phyloP scores from a whole-genome alignment of 2,113 vertebrate genomes.

The Ardeotis arabs region DNA sequence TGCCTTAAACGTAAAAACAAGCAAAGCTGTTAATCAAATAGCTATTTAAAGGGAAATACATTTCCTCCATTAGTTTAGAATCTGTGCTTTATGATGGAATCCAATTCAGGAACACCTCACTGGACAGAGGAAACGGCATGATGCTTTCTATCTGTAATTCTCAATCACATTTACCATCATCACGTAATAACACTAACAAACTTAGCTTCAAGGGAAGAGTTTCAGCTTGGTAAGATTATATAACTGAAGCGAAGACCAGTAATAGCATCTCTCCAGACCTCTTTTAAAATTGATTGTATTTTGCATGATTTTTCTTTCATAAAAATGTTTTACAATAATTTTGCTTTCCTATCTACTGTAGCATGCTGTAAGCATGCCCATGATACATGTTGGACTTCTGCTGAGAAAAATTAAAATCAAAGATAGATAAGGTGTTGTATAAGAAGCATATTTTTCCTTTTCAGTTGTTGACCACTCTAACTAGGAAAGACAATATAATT shows the following conservation, averaged over 20 bases:
- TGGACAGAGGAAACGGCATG: not conserved
- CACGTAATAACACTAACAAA: not conserved
- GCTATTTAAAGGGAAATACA: not conserved
- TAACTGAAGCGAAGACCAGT: not conserved
- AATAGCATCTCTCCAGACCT: not conserved
- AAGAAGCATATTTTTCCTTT: not conserved
- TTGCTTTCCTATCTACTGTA: not conserved
- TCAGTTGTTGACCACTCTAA: not conserved
- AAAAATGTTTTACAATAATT: not conserved
- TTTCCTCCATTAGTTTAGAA: not conserved
- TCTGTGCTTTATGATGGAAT: not conserved
- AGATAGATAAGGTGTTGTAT: not conserved
- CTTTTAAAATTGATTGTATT: not conserved
- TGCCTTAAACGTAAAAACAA: not conserved
- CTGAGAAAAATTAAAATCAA: not conserved
- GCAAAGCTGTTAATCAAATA: not conserved
- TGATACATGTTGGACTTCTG: not conserved
- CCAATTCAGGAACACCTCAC: not conserved
- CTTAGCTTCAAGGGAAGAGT: not conserved
- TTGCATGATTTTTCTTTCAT: not conserved
- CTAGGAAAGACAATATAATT: not conserved
- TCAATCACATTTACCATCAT: not conserved
- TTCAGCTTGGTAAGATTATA: not conserved
- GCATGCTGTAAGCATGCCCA: not conserved
- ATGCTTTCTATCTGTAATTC: not conserved